Conservation (phyloP, 2,888 invertebrate species). For the Cerastis leucographa region DNA sequence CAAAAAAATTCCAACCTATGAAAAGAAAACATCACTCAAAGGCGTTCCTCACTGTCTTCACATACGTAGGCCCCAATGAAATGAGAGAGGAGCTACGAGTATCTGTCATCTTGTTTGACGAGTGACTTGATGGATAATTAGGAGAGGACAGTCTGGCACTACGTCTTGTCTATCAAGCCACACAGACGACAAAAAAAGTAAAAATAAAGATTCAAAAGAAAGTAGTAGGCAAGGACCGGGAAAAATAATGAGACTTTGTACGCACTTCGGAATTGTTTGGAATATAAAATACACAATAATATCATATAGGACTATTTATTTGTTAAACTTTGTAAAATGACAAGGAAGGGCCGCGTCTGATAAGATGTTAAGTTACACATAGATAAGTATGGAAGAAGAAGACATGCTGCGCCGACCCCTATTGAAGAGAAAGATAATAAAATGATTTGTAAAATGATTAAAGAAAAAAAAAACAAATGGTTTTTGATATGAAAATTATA, state of each 20-base stretch:
- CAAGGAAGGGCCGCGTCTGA: too few species aligned
- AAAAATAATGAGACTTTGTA: background rate
- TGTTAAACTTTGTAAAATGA: too few species aligned
- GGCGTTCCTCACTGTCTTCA: too few species aligned
- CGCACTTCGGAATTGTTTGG: background rate
- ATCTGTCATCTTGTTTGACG: slow-evolving; percentile 9
- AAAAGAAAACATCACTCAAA: background rate
- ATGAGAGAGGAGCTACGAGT: background rate
- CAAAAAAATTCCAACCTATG: too few species aligned
- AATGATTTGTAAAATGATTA: too few species aligned
- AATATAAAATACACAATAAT: background rate
- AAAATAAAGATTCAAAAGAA: background rate
- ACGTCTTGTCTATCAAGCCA: background rate
- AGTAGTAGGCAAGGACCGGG: background rate
- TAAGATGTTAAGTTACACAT: too few species aligned
- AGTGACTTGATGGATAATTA: slow-evolving; percentile 11
- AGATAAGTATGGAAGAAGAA: too few species aligned
- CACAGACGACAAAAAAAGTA: background rate
- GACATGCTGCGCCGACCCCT: too few species aligned
- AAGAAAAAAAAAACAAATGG: too few species aligned
- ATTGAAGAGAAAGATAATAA: too few species aligned
- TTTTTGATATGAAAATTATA: too few species aligned
- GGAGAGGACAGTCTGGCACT: background rate
- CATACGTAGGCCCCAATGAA: background rate
- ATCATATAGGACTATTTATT: too few species aligned